Evolutionary conservation across 2,888 invertebrate genomes (phyloP).

Genomic region (Junonia oenone): DNA sequence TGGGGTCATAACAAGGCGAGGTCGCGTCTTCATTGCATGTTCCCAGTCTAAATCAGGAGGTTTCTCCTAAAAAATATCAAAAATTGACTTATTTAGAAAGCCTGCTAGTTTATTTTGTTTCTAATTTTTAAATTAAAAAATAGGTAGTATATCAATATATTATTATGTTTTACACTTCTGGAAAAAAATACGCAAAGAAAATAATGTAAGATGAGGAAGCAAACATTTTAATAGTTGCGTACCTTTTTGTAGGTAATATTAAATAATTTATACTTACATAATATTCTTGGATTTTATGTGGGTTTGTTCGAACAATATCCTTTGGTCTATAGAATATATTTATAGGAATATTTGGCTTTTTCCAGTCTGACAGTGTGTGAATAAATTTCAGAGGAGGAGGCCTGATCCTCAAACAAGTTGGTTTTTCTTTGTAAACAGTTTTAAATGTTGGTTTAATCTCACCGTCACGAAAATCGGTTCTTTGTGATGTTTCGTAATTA

Average conservation of each 20-base stretch:
- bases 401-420: conserved; percentile 16
- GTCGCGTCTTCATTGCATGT: conserved; percentile 28
- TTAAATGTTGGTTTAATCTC: conserved; percentile 21
- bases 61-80: conserved; percentile 33
- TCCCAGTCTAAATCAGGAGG: conserved; percentile 31
- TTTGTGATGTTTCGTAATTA: conserved; percentile 35
- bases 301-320: conserved; percentile 37
- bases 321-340: conserved; percentile 35
- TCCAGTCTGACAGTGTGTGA: conserved; percentile 40
- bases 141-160: too few species aligned
- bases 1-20: conserved; percentile 41
- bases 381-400: conserved; percentile 35
- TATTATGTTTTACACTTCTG: too few species aligned
- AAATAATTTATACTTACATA: conserved; percentile 29
- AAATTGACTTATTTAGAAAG: too few species aligned
- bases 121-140: too few species aligned
- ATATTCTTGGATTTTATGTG: conserved; percentile 33
- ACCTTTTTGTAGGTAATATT: background rate
- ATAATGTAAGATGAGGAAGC: too few species aligned
- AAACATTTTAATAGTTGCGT: too few species aligned
- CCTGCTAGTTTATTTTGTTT: too few species aligned
- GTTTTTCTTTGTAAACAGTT: conserved; percentile 34
- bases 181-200: too few species aligned
- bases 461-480: conserved; percentile 32
- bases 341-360: conserved; percentile 32